A percentile compares a stretch with the other conserved stretches of the same genome.
Evolutionary conservation across 2,888 invertebrate species (phyloP).

Genomic region (Zelleria hepariella): DNA sequence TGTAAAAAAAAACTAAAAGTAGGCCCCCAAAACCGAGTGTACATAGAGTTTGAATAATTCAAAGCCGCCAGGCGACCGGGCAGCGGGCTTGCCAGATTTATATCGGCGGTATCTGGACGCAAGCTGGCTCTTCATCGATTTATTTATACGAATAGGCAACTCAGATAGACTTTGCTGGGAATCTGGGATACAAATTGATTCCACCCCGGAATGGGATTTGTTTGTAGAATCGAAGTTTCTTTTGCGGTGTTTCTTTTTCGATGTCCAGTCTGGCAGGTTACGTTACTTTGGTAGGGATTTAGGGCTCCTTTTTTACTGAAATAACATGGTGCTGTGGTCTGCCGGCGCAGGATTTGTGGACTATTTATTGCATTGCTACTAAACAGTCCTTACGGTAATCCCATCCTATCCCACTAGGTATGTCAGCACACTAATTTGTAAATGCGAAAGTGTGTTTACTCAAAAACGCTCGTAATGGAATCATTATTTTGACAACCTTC

Average conservation of each 20-base stretch:
- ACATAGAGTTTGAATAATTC: constrained; percentile 36
- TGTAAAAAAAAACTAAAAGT: no score
- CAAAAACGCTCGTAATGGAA: no score
- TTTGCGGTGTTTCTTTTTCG: background rate
- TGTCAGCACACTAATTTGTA: no score
- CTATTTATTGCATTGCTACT: no score
- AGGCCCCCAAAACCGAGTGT: background rate
- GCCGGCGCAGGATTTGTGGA: no score
- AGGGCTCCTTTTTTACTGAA: constrained; percentile 10
- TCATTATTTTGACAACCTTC: no score
- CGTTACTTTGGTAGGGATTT: background rate
- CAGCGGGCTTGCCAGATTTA: constrained; percentile 30
- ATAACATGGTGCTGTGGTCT: background rate
- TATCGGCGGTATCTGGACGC: constrained; percentile 14
- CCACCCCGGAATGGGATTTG: background rate
- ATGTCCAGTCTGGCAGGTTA: background rate
- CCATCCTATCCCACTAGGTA: no score
- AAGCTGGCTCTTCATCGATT: background rate
- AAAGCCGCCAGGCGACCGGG: constrained; percentile 21
- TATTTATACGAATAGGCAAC: background rate
- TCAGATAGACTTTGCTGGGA: background rate
- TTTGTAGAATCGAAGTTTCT: background rate
- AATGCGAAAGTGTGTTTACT: no score
- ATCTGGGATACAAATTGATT: background rate
- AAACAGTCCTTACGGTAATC: no score